These are phyloP conservation scores for Lanistes nyassanus DNA, from an alignment of 1,140 invertebrate species.

Conservation along the genomic window DNA sequence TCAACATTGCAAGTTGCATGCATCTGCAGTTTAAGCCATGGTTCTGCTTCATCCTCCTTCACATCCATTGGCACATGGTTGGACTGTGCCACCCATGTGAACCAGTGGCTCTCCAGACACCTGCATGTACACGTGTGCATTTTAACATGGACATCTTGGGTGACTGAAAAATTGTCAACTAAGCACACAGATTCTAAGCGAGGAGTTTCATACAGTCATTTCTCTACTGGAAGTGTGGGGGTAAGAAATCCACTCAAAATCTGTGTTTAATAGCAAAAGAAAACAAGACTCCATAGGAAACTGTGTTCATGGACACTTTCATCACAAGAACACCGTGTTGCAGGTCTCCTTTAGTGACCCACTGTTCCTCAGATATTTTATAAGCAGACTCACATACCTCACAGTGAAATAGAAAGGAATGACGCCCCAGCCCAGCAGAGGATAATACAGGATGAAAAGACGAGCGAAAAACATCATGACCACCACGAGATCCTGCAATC, in stretches of 20 bases:
- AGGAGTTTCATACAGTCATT: no score
- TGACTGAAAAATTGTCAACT: no score
- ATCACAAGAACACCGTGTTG: background rate
- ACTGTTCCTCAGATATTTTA: background rate
- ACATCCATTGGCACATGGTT: conserved; percentile 67
- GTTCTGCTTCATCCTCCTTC: conserved; percentile 51
- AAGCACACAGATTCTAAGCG: no score
- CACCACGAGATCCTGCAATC: conserved; percentile 51
- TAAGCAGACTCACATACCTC: conserved; percentile 39
- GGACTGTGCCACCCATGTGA: conserved; percentile 66
- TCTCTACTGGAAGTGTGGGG: no score
- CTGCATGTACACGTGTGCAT: conserved; percentile 39
- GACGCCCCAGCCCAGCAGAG: conserved; percentile 47
- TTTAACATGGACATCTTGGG: no score
- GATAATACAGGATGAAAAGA: conserved; percentile 51
- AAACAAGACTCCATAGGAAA: background rate
- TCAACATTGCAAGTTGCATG: conserved; percentile 63
- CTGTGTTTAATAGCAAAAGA: background rate
- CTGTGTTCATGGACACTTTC: no score
- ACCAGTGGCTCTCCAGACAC: conserved; percentile 64
- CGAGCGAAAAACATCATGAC: conserved; percentile 45
- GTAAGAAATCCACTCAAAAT: no score
- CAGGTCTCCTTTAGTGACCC: background rate
- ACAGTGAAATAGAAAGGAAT: conserved; percentile 52
- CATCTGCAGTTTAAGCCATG: conserved; percentile 57